A percentile compares a stretch with the other conserved stretches of the same genome.
Evolutionary conservation across 2,113 vertebrate species (phyloP).

Genomic region (Muntiacus muntjak): DNA sequence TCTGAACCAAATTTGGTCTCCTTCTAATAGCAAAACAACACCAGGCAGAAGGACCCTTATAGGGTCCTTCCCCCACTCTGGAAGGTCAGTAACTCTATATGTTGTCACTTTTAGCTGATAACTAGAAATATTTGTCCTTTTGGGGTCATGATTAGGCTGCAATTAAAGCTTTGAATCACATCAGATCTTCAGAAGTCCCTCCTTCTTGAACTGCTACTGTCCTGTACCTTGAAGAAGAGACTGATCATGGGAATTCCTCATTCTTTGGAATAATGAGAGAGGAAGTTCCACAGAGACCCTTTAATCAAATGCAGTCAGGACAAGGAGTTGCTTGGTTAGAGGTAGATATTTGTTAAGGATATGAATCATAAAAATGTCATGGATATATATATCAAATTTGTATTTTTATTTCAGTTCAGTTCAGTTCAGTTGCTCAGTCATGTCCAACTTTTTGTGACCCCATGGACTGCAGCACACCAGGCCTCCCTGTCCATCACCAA

Average conservation of each 20-base stretch:
- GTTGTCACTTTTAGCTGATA: background rate
- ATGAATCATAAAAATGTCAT: background rate
- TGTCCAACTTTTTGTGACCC: background rate
- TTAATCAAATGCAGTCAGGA: background rate
- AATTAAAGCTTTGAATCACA: background rate
- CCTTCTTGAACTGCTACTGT: background rate
- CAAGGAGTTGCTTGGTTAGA: background rate
- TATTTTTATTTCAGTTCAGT: background rate
- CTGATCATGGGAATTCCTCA: background rate
- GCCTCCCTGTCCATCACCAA: background rate
- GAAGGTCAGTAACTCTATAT: background rate
- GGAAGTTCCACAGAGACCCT: background rate
- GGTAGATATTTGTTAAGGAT: background rate
- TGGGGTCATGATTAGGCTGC: background rate
- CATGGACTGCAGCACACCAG: background rate
- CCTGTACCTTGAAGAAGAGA: background rate
- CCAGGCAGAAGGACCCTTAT: background rate
- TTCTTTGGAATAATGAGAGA: background rate
- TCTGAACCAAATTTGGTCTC: background rate
- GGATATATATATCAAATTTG: background rate
- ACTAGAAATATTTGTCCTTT: background rate
- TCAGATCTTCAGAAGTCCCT: background rate
- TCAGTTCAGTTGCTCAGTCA: background rate
- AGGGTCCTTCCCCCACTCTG: background rate
- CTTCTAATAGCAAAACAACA: background rate